Conservation (phyloP, 2,797 vertebrate species). For the Lagorchestes hirsutus region DNA sequence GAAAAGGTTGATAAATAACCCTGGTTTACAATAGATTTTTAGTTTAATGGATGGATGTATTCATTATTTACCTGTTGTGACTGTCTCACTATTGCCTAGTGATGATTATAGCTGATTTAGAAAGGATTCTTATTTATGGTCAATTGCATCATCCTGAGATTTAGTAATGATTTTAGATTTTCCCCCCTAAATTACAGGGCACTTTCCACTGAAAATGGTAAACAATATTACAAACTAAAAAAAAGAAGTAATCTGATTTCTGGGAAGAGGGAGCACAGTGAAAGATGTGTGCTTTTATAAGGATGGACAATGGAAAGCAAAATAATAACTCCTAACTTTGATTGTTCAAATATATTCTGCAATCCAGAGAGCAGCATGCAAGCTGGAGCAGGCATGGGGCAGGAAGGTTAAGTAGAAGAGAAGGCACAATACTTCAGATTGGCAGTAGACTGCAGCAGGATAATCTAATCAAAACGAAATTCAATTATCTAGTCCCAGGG, state of each 20-base stretch:
- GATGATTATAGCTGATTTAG: slow-evolving; percentile 86
- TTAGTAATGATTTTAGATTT: slow-evolving; percentile 90
- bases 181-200: slow-evolving; percentile 88
- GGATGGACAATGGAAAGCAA: slow-evolving; percentile 98
- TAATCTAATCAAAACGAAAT: slow-evolving; percentile 99
- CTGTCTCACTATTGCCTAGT: slow-evolving; percentile 80
- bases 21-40: slow-evolving; percentile 84
- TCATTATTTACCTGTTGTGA: slow-evolving; percentile 86
- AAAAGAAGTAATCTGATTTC: slow-evolving; percentile 91
- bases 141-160: slow-evolving; percentile 85
- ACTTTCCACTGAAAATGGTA: slow-evolving; percentile 92
- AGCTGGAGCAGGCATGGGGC: slow-evolving; percentile 97
- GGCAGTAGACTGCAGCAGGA: slow-evolving; percentile 99
- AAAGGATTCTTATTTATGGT: slow-evolving; percentile 85
- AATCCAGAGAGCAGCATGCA: slow-evolving; percentile 91
- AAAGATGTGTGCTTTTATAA: slow-evolving; percentile 98
- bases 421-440: slow-evolving; percentile 99
- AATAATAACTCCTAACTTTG: slow-evolving; percentile 99
- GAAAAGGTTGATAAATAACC: slow-evolving; percentile 87
- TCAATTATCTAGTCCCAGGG: slow-evolving; percentile 99
- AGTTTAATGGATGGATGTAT: slow-evolving; percentile 86
- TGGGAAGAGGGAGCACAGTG: slow-evolving; percentile 93
- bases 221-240: slow-evolving; percentile 88
- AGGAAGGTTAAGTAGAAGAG: slow-evolving; percentile 99
- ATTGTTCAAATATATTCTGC: slow-evolving; percentile 94